Evolutionary conservation across 1,140 invertebrate species (phyloP).

Genomic region (Probaryconus sp.): DNA sequence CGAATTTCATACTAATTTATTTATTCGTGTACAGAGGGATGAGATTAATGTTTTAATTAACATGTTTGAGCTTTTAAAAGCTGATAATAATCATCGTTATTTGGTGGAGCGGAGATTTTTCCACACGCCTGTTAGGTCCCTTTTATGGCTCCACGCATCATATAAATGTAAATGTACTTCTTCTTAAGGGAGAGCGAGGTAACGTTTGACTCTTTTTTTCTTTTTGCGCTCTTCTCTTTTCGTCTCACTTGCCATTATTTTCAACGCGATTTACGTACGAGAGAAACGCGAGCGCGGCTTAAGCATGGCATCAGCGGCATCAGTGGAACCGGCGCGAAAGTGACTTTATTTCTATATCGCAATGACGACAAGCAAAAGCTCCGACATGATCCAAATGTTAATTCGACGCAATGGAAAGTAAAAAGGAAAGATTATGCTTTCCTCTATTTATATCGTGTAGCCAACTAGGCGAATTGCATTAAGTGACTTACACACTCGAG

Average conservation of each 20-base stretch:
- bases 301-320: no score
- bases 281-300: conserved; percentile 25
- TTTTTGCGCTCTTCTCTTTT: no score
- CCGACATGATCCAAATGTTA: conserved; percentile 66
- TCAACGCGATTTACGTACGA: conserved; percentile 45
- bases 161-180: conserved; percentile 36
- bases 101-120: conserved; percentile 38
- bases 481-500: conserved; percentile 46
- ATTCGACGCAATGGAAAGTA: conserved; percentile 39
- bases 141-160: conserved; percentile 28
- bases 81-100: conserved; percentile 33
- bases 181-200: conserved; percentile 40
- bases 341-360: conserved; percentile 20
- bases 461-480: conserved; percentile 48
- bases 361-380: conserved; percentile 9
- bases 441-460: conserved; percentile 49
- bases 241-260: conserved; percentile 58
- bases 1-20: no score
- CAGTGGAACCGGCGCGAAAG: conserved; percentile 22
- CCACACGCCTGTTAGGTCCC: conserved; percentile 13
- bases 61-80: conserved; percentile 24
- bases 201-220: conserved; percentile 27
- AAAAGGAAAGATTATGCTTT: conserved; percentile 51
- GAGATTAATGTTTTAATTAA: conserved; percentile 60
- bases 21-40: no score